Evolutionary conservation across 2,797 vertebrate species (phyloP).

Genomic region (Semotilus atromaculatus): DNA sequence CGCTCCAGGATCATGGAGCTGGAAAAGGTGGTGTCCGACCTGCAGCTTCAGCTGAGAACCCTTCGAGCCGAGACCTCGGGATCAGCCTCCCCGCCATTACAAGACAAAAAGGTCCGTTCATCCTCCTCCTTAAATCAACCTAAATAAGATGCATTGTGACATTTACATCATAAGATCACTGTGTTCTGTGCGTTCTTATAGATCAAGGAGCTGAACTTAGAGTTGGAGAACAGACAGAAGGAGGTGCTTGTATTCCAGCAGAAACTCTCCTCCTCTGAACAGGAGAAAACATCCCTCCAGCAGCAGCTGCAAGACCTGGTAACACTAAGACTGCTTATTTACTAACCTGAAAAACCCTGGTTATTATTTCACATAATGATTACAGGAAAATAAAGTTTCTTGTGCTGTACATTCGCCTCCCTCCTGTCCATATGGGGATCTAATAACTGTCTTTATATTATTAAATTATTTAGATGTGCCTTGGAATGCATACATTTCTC

Average conservation of each 20-base stretch:
- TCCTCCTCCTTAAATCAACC: background rate
- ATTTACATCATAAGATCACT: background rate
- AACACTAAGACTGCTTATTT: conserved; percentile 23
- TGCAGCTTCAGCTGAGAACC: conserved; percentile 86
- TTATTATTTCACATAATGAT: background rate
- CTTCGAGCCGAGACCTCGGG: conserved; percentile 78
- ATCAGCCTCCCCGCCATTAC: conserved; percentile 82
- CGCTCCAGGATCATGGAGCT: conserved; percentile 98
- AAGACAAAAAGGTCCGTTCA: conserved; percentile 80
- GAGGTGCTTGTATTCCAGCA: conserved; percentile 76
- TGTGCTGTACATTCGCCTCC: background rate
- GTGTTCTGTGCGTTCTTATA: conserved; percentile 59
- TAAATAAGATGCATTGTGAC: background rate
- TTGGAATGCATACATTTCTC: background rate
- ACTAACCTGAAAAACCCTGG: background rate
- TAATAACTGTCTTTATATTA: conserved; percentile 3
- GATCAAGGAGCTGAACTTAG: conserved; percentile 79
- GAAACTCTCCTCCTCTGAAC: conserved; percentile 77
- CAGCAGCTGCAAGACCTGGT: conserved; percentile 83
- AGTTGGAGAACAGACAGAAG: conserved; percentile 82
- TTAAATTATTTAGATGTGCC: conserved; percentile 12
- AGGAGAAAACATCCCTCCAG: conserved; percentile 80
- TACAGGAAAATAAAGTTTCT: background rate
- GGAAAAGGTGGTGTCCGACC: conserved; percentile 89
- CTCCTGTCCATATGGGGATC: conserved; percentile 5